A percentile compares a stretch with the other conserved stretches of the same genome.
phyloP scores from a whole-genome alignment of 2,797 vertebrate species.

The Ibycter americanus region DNA sequence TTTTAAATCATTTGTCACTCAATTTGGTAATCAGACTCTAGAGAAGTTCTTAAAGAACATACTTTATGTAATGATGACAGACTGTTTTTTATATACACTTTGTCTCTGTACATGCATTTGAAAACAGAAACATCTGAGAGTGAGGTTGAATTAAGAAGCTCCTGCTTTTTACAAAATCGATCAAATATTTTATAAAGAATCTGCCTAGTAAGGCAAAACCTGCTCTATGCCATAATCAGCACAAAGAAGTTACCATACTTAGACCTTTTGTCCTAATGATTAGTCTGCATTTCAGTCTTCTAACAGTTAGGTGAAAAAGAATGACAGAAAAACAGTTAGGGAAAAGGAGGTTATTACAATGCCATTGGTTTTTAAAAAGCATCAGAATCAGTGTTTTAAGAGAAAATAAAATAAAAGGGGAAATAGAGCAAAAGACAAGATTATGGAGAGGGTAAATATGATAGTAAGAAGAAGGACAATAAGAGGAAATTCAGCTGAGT shows the following conservation, averaged over 20 bases:
- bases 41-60: neutral
- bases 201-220: neutral
- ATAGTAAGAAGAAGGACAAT: neutral
- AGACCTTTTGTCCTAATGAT: neutral
- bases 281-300: neutral
- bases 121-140: neutral
- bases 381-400: neutral
- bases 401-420: neutral
- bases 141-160: neutral
- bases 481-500: neutral
- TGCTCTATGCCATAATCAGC: neutral
- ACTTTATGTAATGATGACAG: neutral
- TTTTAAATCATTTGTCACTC: neutral
- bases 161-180: neutral
- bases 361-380: neutral
- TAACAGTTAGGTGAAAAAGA: neutral
- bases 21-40: neutral
- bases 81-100: neutral
- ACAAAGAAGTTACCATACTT: neutral
- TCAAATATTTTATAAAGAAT: neutral
- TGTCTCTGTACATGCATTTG: neutral
- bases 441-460: neutral
- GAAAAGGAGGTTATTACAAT: neutral
- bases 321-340: neutral
- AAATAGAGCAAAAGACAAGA: neutral